Base-by-base conservation (phyloP, 2,797 vertebrate species). In the Lagorchestes hirsutus region DNA sequence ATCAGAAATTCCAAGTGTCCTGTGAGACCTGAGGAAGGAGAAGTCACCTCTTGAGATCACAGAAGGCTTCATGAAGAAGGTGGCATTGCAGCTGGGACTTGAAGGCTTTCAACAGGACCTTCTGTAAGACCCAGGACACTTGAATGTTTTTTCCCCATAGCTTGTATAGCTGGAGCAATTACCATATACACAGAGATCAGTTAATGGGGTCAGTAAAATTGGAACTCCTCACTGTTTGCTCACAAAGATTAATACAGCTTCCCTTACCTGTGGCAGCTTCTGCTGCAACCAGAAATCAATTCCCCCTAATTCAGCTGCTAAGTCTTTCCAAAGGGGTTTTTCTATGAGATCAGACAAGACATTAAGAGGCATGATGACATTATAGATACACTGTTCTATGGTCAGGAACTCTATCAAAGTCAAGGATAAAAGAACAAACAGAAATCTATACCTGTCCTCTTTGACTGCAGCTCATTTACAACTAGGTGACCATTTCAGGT, bases 251-350 rank as follows among this genome's bases (percentile, higher is more conserved):
- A 96, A 97, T 97, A 94, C 3, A 46, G 91, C 95, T 94, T 97
- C 94, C 90, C 93, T 90, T 57, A 50, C 95, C 95, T 96, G 96
- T 97, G 97, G 98, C 97, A 96, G 97, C 93, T 95, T 98, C 97
- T 97, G 94, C 95, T 96, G 96, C 93, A 98, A 97, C 95, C 93
- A 97, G 95, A 98, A 98, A 97, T 98, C 96, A 98, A 98, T 98
- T 98, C 93, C 58, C 95, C 97, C 97, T 98, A 98, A 98, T 98
- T 98, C 98, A 98, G 98, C 97, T 94, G 92, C 97, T 94, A 98
- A 98, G 97, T 98, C 97, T 98, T 98, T 97, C 96, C 96, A 96
- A 97, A 97, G 97, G 95, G 91, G 95, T 96, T 95, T 97, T 98
- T 97, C 93, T 96, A 22, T 91, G 97, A 97, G 97, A 96, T 3